Evolutionary conservation across 2,797 vertebrate genomes (phyloP), one percentile per base, ranked within the genome.

Genomic region (Cuculus canorus): DNA sequence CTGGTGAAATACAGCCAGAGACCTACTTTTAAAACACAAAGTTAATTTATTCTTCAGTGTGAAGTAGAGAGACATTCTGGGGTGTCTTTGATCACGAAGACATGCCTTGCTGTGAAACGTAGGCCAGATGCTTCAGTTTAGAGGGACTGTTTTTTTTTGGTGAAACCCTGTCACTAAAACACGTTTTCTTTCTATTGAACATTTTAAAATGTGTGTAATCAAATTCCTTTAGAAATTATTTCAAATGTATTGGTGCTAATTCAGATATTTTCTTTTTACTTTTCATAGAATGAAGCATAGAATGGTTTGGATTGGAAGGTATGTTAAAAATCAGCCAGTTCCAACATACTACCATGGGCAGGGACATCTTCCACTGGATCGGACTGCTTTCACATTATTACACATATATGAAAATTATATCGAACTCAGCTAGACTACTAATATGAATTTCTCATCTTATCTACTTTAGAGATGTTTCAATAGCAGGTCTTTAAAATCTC

Each of bases 1-100:
- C 66, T 84, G 73, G 91, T 66, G 80, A 86, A 92, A 93, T 90
- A 64, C 66, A 90, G 52, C 24, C 0, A 0, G 82, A 93, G 75
- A 73, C 60, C 81, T 77, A 77, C 88, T 90, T 96, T 69, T 52
- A 61, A 95, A 88, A 79, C 32, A 79, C 41, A 39, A 75, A 90
- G 30, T 54, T 70, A 90, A 83, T 91, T 90, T 91, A 78, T 91
- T 83, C 73, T 83, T 83, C 83, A 47, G 22, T 27, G 27, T 13
- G 33, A 76, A 88, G 33, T 28, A 70, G 73, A 72, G 50, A 81
- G 43, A 78, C 56, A 82, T 79, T 95, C 63, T 84, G 32, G 25
- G 48, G 5, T 70, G 21, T 45, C 63, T 93, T 94, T 95, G 83
- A 90, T 93, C 66, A 82, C 18, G 63, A 84, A 88, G 63, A 77